Conservation (phyloP, 1,140 invertebrate genomes). For the Formica selysi region DNA sequence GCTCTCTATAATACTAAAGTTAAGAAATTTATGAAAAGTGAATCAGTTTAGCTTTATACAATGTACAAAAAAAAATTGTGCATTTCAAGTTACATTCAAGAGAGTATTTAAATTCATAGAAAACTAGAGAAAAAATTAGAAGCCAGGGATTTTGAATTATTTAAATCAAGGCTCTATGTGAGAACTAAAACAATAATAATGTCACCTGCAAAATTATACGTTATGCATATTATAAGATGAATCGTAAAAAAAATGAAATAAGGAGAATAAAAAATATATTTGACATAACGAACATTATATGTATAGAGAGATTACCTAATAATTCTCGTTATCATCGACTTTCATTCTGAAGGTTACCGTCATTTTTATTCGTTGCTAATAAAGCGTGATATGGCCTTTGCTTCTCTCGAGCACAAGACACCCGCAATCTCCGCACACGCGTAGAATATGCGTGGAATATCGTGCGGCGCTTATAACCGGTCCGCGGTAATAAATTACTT, state of each 20-base stretch:
- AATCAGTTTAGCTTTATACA: too few relatives aligned
- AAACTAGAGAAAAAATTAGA: too few relatives aligned
- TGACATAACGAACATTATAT: conserved; percentile 6
- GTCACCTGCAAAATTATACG: background rate
- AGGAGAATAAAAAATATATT: background rate
- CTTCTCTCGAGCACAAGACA: background rate
- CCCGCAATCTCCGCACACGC: conserved; percentile 23
- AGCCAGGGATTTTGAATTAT: too few relatives aligned
- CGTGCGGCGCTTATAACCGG: conserved; percentile 8
- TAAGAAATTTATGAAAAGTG: too few relatives aligned
- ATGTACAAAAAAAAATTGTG: too few relatives aligned
- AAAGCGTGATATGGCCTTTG: conserved; percentile 17
- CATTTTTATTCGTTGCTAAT: background rate
- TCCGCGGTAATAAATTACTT: conserved; percentile 53
- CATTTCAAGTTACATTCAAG: too few relatives aligned
- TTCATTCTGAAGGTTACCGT: background rate
- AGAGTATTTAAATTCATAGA: too few relatives aligned
- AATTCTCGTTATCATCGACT: background rate
- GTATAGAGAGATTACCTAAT: background rate
- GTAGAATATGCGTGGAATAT: background rate
- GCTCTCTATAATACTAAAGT: too few relatives aligned
- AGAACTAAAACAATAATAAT: too few relatives aligned
- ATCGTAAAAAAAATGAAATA: background rate
- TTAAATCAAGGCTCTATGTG: too few relatives aligned
- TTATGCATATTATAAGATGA: background rate